Base-by-base conservation (phyloP, 2,888 invertebrate genomes). In the Dryadula phaetusa region DNA sequence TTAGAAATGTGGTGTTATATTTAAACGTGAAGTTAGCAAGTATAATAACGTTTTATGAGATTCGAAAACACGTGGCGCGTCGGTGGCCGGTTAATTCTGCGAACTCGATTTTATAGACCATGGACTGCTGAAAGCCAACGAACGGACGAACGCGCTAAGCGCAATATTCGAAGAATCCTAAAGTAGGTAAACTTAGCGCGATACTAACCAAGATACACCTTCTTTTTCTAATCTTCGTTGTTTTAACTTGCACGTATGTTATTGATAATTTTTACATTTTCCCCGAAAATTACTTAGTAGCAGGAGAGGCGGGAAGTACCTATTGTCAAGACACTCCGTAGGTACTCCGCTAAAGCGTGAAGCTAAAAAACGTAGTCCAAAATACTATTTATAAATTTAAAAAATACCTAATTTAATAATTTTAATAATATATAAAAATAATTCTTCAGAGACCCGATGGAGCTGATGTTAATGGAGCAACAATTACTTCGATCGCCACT, bases 381-480 rank as follows among this genome's bases (percentile, higher is more conserved):
- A 58, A 34, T 8, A 34, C 32, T 34, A 6, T 16, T 58, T 65
- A 54, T 46, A 40, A 40, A 12, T 8, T n/a, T 53, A 64, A 56
- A n/a, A 5, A 8, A 20, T 22, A 14, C 16, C 1, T 37, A 46
- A 16, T n/a, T n/a, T 10, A 42, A 12, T 25, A 18, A n/a, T 40
- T n/a, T 56, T 42, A 46, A n/a, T 37, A 44, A 25, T 16, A 44
- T 47, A 37, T 22, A 40, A 28, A 61, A 56, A 40, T 52, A 42
- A 58, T 54, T 87, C 92, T 93, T 58, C 94, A 95, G 95, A 89
- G 96, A 97, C 81, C 96, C 96, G 44, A 96, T 96, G 95, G 96
- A 96, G 87, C 90, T 95, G 77, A 94, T 96, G 91, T 92, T 96
- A 83, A 95, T 96, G 94, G 96, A 96, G 79, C 96, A 96, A 80